Evolutionary conservation across 2,888 invertebrate genomes (phyloP).

Genomic region (Eudemis profundana): DNA sequence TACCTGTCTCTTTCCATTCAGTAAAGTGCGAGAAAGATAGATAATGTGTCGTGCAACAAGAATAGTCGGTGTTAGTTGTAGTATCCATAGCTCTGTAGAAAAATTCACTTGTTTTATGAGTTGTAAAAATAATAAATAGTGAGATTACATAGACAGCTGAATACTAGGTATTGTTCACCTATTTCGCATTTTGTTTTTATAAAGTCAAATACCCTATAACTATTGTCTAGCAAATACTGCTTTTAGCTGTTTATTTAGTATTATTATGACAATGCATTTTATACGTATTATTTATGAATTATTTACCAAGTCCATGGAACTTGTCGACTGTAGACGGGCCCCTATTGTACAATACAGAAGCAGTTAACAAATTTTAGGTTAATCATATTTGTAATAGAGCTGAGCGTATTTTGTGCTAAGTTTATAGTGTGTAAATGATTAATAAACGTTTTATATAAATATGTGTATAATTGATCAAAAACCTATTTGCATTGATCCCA

Average conservation of each 20-base stretch:
- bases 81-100: too few species aligned
- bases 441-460: slow-evolving; percentile 45
- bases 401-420: slow-evolving; percentile 25
- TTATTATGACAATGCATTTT: background rate
- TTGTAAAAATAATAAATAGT: too few species aligned
- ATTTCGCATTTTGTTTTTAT: too few species aligned
- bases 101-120: too few species aligned
- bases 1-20: too few species aligned
- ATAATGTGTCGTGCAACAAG: too few species aligned
- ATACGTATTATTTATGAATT: slow-evolving; percentile 9
- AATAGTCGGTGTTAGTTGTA: too few species aligned
- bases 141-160: too few species aligned
- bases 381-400: slow-evolving; percentile 20
- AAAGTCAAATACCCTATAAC: too few species aligned
- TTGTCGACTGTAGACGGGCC: background rate
- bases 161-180: too few species aligned
- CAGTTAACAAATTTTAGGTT: slow-evolving; percentile 25
- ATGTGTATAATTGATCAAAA: slow-evolving; percentile 57
- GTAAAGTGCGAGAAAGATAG: too few species aligned
- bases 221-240: too few species aligned
- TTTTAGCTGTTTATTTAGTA: background rate
- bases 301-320: background rate
- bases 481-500: slow-evolving; percentile 66
- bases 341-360: slow-evolving; percentile 4
- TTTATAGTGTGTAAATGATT: slow-evolving; percentile 39